Conservation (phyloP, 2,797 vertebrate genomes). For the Ambastaia sidthimunki region DNA sequence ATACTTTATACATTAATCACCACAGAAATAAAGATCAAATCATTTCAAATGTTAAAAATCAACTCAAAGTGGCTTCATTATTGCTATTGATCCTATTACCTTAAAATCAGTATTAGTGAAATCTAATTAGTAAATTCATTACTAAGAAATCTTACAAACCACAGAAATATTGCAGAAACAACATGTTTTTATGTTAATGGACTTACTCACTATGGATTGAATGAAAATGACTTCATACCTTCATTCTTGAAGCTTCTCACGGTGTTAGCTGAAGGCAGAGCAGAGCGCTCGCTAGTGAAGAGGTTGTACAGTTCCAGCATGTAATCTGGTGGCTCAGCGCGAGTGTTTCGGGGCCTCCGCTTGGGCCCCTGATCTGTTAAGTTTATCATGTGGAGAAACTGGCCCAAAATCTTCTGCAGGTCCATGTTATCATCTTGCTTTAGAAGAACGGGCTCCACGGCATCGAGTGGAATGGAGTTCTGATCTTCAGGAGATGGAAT, state of each 20-base stretch:
- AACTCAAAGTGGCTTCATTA: neutral
- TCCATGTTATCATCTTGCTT: constrained; percentile 78
- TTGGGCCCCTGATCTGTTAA: constrained; percentile 82
- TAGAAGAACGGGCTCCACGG: constrained; percentile 78
- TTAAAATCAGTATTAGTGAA: neutral
- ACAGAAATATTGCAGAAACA: neutral
- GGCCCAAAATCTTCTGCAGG: constrained; percentile 84
- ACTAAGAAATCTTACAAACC: neutral
- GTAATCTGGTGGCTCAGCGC: constrained; percentile 87
- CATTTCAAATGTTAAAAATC: neutral
- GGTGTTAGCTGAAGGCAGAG: constrained; percentile 86
- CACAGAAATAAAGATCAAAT: neutral
- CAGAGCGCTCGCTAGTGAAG: constrained; percentile 83
- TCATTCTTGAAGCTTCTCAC: constrained; percentile 94
- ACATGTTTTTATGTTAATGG: no score
- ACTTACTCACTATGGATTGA: neutral
- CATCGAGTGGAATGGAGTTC: constrained; percentile 70
- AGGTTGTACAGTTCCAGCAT: constrained; percentile 95
- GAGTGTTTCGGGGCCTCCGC: constrained; percentile 67
- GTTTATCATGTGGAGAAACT: constrained; percentile 89
- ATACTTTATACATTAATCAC: no score
- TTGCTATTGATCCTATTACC: neutral
- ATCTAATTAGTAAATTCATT: neutral
- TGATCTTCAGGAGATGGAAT: constrained; percentile 81
- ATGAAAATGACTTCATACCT: constrained; percentile 73